These are phyloP conservation scores for Ryuthela nishihirai DNA, from an alignment of 2,888 invertebrate species.

Conservation along the genomic window DNA sequence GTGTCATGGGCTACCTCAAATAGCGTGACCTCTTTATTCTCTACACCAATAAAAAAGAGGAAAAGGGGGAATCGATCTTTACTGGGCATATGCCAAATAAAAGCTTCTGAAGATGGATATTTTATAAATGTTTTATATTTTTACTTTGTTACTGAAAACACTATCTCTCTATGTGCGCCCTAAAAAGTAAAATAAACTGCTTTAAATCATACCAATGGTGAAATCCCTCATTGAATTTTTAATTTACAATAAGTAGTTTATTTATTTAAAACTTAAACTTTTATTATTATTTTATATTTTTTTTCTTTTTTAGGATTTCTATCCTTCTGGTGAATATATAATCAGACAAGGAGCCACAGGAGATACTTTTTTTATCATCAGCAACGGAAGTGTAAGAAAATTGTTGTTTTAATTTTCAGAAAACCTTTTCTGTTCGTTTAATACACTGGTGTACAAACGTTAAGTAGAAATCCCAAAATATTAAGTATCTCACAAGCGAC, in stretches of 20 bases:
- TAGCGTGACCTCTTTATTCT: too few relatives aligned
- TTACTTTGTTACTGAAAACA: neutral
- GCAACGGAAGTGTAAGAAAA: conserved; percentile 67
- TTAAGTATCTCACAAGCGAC: too few relatives aligned
- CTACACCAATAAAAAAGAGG: too few relatives aligned
- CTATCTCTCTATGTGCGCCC: neutral
- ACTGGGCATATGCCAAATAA: too few relatives aligned
- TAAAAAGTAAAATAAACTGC: neutral
- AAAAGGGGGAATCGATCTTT: too few relatives aligned
- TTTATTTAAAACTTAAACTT: neutral
- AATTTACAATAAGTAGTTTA: neutral
- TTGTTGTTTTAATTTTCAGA: too few relatives aligned
- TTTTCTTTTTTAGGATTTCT: conserved; percentile 64
- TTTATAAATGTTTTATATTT: neutral
- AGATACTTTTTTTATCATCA: conserved; percentile 86
- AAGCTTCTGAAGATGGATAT: too few relatives aligned
- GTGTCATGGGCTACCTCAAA: too few relatives aligned
- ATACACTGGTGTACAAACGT: too few relatives aligned
- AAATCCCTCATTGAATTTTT: neutral
- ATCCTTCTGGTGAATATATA: conserved; percentile 70
- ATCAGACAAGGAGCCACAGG: conserved; percentile 81
- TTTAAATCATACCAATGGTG: too few relatives aligned
- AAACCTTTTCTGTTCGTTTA: too few relatives aligned
- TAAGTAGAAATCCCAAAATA: too few relatives aligned
- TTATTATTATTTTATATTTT: neutral